A percentile compares a stretch with the other conserved stretches of the same genome.
Evolutionary conservation across 2,113 vertebrate genomes (phyloP).

Genomic region (Cololabis saira): DNA sequence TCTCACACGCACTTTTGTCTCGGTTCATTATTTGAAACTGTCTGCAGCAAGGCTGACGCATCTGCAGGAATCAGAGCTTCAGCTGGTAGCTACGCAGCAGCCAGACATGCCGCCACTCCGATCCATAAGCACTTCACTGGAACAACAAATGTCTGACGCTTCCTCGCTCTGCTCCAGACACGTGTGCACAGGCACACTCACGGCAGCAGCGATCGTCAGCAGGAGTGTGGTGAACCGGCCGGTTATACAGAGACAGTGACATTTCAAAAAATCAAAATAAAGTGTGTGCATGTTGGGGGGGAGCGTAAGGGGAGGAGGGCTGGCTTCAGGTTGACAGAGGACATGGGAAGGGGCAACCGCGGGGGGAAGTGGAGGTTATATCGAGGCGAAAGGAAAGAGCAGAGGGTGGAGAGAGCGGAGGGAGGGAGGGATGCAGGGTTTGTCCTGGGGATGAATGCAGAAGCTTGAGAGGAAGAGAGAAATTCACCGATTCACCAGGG

Average conservation of each 20-base stretch:
- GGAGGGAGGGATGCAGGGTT: slow-evolving; percentile 20
- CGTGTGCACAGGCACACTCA: slow-evolving; percentile 32
- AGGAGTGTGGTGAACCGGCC: slow-evolving; percentile 40
- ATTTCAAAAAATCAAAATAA: slow-evolving; percentile 63
- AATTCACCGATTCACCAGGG: slow-evolving; percentile 64
- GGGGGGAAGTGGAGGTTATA: slow-evolving; percentile 39
- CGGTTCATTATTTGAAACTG: too few relatives aligned
- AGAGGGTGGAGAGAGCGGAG: slow-evolving; percentile 42
- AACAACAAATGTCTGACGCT: slow-evolving; percentile 18
- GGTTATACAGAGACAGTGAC: slow-evolving; percentile 64
- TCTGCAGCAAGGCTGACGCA: too few relatives aligned
- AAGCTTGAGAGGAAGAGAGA: slow-evolving; percentile 40
- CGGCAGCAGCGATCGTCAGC: slow-evolving; percentile 20
- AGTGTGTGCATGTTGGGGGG: slow-evolving; percentile 34
- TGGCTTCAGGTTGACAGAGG: slow-evolving; percentile 19
- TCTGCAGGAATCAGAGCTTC: slow-evolving; percentile 29
- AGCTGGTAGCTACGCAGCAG: neutral
- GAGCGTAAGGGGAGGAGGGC: neutral
- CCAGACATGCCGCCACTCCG: slow-evolving; percentile 27
- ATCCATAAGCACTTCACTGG: slow-evolving; percentile 39
- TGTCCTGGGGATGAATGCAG: slow-evolving; percentile 60
- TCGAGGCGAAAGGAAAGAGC: slow-evolving; percentile 44
- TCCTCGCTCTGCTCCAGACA: slow-evolving; percentile 28
- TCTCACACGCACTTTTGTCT: neutral
- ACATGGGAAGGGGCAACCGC: slow-evolving; percentile 32